These are phyloP conservation scores for Octodon degus DNA, from an alignment of 2,113 vertebrate genomes.

Conservation along the genomic window DNA sequence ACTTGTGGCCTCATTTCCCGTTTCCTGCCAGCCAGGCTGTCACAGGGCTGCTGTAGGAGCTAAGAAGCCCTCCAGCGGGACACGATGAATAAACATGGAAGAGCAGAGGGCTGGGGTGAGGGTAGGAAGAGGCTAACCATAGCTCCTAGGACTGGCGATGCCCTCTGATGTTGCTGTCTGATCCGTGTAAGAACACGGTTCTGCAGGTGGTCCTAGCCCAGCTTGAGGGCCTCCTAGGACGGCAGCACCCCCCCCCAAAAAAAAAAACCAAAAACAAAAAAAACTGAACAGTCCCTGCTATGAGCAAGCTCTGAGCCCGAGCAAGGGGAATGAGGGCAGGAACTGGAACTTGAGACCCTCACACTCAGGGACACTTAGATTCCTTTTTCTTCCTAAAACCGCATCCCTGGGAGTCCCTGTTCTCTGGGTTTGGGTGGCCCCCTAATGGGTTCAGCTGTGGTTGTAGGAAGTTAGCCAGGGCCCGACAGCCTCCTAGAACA, in stretches of 20 bases:
- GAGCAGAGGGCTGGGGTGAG: background rate
- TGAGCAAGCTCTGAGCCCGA: background rate
- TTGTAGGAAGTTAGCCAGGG: background rate
- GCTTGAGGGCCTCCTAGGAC: background rate
- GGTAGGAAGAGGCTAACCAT: background rate
- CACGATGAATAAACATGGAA: background rate
- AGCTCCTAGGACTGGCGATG: background rate
- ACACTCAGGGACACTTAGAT: background rate
- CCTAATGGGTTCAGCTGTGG: background rate
- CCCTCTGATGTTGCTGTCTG: background rate
- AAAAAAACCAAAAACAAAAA: too few relatives aligned
- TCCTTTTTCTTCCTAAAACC: background rate
- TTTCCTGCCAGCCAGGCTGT: background rate
- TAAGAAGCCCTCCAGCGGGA: background rate
- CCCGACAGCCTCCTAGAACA: background rate
- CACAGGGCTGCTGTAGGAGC: background rate
- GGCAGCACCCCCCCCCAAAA: background rate
- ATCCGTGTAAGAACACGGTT: background rate
- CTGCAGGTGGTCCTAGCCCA: background rate
- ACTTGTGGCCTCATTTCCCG: background rate
- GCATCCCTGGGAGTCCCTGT: background rate
- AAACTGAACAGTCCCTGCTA: background rate
- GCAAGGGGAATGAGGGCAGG: too few relatives aligned
- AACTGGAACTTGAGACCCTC: background rate
- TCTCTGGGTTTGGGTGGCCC: background rate